Conservation (phyloP, 2,888 invertebrate genomes). For the Epistrophe eligans region DNA sequence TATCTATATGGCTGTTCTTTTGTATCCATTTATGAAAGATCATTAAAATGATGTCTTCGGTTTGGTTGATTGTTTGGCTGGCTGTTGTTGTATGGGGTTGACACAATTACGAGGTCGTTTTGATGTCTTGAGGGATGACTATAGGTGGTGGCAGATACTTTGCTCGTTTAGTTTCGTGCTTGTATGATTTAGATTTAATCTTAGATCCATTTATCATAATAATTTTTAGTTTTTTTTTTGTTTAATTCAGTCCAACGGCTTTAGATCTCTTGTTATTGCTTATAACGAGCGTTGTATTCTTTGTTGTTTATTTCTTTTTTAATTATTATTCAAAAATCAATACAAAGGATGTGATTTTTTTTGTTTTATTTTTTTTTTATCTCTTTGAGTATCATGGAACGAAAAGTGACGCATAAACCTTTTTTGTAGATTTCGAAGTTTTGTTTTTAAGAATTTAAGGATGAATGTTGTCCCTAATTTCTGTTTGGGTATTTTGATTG, state of each 20-base stretch:
- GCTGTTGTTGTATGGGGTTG: background rate
- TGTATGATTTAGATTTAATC: slow-evolving; percentile 64
- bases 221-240: slow-evolving; percentile 34
- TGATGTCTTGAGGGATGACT: slow-evolving; percentile 35
- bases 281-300: slow-evolving; percentile 24
- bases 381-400: slow-evolving; percentile 19
- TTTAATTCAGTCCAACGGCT: background rate
- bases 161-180: slow-evolving; percentile 53
- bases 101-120: slow-evolving; percentile 20
- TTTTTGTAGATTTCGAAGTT: slow-evolving; percentile 26
- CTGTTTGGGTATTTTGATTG: slow-evolving; percentile 66
- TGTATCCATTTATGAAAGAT: slow-evolving; percentile 74
- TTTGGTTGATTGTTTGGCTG: slow-evolving; percentile 28
- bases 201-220: slow-evolving; percentile 75
- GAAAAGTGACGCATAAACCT: slow-evolving; percentile 34
- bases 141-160: background rate
- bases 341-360: slow-evolving; percentile 26
- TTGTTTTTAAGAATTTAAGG: slow-evolving; percentile 4
- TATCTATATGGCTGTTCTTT: slow-evolving; percentile 60
- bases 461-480: slow-evolving; percentile 50
- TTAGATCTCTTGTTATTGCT: slow-evolving; percentile 14
- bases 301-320: background rate
- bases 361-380: slow-evolving; percentile 5
- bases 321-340: slow-evolving; percentile 55
- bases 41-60: slow-evolving; percentile 66